Evolutionary conservation across 2,797 vertebrate genomes (phyloP).

Genomic region (Discoglossus pictus): DNA sequence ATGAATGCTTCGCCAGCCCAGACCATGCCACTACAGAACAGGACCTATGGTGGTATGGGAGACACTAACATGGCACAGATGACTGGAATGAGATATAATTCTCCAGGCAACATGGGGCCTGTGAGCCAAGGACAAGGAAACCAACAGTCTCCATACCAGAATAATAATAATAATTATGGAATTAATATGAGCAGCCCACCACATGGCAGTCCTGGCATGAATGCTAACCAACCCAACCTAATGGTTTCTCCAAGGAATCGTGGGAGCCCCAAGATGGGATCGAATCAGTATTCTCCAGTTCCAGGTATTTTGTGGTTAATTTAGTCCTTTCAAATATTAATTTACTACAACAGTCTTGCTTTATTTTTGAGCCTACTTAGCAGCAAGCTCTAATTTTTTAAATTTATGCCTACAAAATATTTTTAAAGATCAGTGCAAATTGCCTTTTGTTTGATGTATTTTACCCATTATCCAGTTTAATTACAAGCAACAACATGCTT

Average conservation of each 20-base stretch:
- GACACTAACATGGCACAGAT: constrained; percentile 79
- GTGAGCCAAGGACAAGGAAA: constrained; percentile 73
- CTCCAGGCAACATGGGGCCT: constrained; percentile 65
- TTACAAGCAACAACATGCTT: no score
- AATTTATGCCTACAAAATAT: no score
- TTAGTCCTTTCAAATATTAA: no score
- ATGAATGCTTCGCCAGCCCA: constrained; percentile 79
- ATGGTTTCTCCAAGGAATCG: constrained; percentile 91
- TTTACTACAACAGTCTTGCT: no score
- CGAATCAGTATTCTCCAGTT: constrained; percentile 91
- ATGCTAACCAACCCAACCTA: constrained; percentile 80
- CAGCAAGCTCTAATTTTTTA: no score
- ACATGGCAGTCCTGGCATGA: constrained; percentile 85
- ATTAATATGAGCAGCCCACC: constrained; percentile 89
- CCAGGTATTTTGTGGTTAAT: constrained; percentile 82
- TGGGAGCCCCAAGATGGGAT: constrained; percentile 89
- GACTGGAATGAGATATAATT: constrained; percentile 72
- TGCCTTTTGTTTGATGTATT: no score
- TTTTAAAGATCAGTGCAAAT: no score
- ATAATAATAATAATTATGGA: constrained; percentile 74
- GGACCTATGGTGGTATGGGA: constrained; percentile 80
- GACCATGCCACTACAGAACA: constrained; percentile 73
- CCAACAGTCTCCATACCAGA: constrained; percentile 81
- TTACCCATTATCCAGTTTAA: no score
- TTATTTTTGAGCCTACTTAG: no score